phyloP scores from a whole-genome alignment of 1,140 invertebrate genomes.

The Bombus cullumanus region DNA sequence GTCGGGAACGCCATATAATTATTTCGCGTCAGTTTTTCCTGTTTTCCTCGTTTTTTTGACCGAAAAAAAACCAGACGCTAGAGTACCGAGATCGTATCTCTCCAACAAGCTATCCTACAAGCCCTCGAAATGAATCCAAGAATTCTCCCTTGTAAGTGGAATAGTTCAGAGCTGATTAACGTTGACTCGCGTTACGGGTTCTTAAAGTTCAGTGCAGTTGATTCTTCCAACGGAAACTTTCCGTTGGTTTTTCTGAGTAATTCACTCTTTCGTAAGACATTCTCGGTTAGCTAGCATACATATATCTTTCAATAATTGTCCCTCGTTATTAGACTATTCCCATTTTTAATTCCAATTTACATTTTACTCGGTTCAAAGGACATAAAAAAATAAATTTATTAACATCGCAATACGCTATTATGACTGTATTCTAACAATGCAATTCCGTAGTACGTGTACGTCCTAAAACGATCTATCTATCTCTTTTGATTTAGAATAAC shows the following conservation, averaged over 20 bases:
- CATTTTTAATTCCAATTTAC: not conserved
- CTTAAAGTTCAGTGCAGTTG: not conserved
- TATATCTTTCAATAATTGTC: not conserved
- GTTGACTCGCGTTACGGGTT: not conserved
- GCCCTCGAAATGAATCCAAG: slow-evolving; percentile 18
- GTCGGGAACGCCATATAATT: not conserved
- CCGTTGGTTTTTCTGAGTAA: not conserved
- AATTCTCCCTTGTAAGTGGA: not conserved
- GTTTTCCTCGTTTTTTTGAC: not conserved
- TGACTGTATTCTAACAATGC: not conserved
- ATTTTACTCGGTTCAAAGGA: not conserved
- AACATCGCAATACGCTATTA: not conserved
- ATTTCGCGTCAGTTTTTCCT: not conserved
- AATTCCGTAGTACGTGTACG: no score
- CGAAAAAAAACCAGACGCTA: not conserved
- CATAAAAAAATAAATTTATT: not conserved
- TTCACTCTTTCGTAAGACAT: not conserved
- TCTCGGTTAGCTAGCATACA: not conserved
- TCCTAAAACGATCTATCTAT: not conserved
- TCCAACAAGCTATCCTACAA: not conserved
- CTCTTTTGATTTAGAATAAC: not conserved
- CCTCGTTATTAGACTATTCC: not conserved
- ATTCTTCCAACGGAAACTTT: not conserved
- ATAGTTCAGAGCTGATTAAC: slow-evolving; percentile 2
- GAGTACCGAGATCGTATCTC: not conserved